Base-by-base conservation (phyloP, 1,140 invertebrate genomes). In the Ostrea edulis region DNA sequence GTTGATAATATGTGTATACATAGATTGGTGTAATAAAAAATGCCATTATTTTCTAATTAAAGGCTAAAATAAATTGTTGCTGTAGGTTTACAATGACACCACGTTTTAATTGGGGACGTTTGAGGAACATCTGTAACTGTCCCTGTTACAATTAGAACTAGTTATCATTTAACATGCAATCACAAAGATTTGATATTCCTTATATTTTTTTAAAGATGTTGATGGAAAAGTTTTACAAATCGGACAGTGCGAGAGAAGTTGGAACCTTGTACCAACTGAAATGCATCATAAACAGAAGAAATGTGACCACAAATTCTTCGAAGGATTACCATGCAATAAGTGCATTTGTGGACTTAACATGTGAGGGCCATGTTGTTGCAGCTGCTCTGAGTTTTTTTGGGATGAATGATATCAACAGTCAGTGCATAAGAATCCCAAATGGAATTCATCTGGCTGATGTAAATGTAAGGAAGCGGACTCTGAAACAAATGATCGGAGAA, bases 201-300 rank as follows among this genome's bases (percentile, higher is more conserved):
- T n/a, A n/a, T n/a, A n/a, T n/a, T n/a, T n/a, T n/a, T n/a, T n/a
- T 85, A 9, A 25, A 85, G 84, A 35, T 35, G 25, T 25, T 85
- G 22, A 85, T 85, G 84, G 84, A 85, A 9, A n/a, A 25, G n/a
- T 85, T 62, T 54, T 85, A 62, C 29, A 85, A 55, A 55, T 8
- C 53, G 25, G 55, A 12, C 35, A 85, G 84, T 62, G 53, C 54
- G 8, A n/a, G 84, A 62, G 84, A 85, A 62, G 29, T 22, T 9
- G 84, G 84, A 9, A 85, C 84, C n/a, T 62, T 85, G 35, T 85
- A 85, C 53, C 84, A 85, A 62, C 84, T 85, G 12, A 85, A 35
- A 29, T 54, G 55, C 29, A 9, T 85, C 4, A 58, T 85, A 55
- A 85, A 85, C 29, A 62, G 84, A 62, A 85, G 84, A 85, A 85